Percentiles rank a stretch among this genome's conserved stretches.
phyloP scores from a whole-genome alignment of 2,888 invertebrate species.

The Luperina nickerlii region DNA sequence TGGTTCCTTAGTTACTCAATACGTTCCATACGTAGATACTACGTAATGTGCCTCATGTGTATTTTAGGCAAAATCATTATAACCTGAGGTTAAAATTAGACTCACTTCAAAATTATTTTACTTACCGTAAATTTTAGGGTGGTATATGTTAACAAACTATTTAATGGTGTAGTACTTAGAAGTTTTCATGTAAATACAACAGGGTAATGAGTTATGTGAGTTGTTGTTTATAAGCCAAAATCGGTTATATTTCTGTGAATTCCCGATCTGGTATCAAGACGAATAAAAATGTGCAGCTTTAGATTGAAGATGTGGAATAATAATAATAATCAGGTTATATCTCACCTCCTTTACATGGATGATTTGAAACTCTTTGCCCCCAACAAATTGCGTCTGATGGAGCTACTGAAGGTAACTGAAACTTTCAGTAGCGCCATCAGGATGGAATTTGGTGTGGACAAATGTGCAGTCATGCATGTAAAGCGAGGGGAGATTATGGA shows the following conservation, averaged over 20 bases:
- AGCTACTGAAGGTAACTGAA: no score
- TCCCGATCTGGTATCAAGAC: neutral
- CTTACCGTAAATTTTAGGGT: neutral
- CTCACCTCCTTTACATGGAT: no score
- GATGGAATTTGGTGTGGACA: no score
- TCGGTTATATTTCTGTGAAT: neutral
- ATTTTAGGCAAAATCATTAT: neutral
- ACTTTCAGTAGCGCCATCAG: no score
- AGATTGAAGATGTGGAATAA: neutral
- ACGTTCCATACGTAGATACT: neutral
- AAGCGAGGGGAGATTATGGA: no score
- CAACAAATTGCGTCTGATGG: no score
- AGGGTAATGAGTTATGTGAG: neutral
- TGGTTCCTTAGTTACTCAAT: conserved; percentile 6
- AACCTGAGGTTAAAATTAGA: neutral
- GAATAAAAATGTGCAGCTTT: neutral
- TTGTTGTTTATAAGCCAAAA: neutral
- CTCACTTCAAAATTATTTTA: neutral
- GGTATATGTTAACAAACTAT: no score
- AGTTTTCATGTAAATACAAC: neutral
- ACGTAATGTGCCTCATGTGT: conserved; percentile 7
- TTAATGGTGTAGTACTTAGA: neutral
- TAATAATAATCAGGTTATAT: no score
- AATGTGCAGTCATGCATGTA: no score
- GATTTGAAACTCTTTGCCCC: no score